Evolutionary conservation across 1,140 invertebrate species (phyloP), one percentile per base, ranked within the genome.

Genomic region (Nixonia krombeini): DNA sequence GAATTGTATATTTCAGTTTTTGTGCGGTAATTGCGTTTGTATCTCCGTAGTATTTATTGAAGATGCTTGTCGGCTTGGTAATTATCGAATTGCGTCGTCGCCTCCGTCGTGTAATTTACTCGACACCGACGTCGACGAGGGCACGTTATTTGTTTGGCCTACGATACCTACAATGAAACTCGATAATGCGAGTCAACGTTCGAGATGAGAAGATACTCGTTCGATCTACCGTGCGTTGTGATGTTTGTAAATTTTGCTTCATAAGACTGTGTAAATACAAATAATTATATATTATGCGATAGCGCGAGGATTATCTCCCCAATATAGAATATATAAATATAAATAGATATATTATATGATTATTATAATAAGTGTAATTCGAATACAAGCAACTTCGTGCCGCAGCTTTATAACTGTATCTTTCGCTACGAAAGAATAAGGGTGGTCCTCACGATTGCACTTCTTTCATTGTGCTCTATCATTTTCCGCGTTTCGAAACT

Each of bases 201-300:
- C 70, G 59, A 74, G 56, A 71, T 62, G 42, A 61, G n/a, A n/a
- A n/a, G 57, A 72, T 73, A 74, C 67, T 73, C 80, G 81, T 78
- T 83, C 79, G 71, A 80, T 80, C 78, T 76, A 78, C 73, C 65
- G 51, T 75, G 71, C 70, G 73, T 81, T 76, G 73, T 82, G 75
- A 81, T 78, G 77, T 82, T 85, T 84, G 79, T 84, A 84, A 83
- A 85, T 83, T 82, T 84, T 83, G 78, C 79, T 82, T 85, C 75
- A 79, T 82, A 83, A 84, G 76, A 83, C 79, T 82, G 80, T 84
- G 80, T 85, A 81, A 68, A 84, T 79, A 82, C 78, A 75, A 62
- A 78, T 74, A 74, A 72, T 66, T 62, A 75, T 63, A 74, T 71
- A 71, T 78, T 74, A 76, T 55, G 65, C 58, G 68, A 72, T 72